Conservation (phyloP, 1,140 invertebrate species). For the Aplysia californica region DNA sequence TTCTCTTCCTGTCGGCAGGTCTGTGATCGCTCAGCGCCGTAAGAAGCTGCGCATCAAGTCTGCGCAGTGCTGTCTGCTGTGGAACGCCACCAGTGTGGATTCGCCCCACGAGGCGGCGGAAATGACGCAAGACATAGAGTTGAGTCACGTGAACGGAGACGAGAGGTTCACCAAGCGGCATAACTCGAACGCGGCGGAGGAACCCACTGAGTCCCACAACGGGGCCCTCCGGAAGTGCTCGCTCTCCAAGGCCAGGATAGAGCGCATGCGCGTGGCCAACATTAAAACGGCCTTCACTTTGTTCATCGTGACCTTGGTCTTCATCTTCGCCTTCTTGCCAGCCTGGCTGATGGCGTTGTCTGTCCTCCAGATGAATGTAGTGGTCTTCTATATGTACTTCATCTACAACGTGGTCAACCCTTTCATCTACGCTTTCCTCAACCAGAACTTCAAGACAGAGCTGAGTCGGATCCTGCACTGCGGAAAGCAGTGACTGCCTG, state of each 20-base stretch:
- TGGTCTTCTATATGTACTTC: conserved; percentile 65
- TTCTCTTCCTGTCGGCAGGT: conserved; percentile 14
- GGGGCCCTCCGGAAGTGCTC: conserved; percentile 20
- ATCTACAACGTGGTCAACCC: conserved; percentile 66
- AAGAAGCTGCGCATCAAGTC: conserved; percentile 40
- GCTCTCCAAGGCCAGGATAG: conserved; percentile 33
- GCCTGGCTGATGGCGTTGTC: conserved; percentile 57
- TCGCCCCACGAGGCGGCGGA: conserved; percentile 24
- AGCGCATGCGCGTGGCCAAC: conserved; percentile 50
- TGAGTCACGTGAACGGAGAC: conserved; percentile 39
- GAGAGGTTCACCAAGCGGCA: conserved; percentile 6
- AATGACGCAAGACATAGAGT: conserved; percentile 37
- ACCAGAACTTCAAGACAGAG: conserved; percentile 63
- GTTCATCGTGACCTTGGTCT: conserved; percentile 62
- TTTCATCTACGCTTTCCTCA: conserved; percentile 66
- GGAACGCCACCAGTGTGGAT: conserved; percentile 30
- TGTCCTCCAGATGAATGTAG: conserved; percentile 48
- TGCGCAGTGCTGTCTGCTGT: conserved; percentile 34
- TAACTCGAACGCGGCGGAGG: conserved; percentile 2
- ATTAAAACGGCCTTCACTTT: conserved; percentile 64
- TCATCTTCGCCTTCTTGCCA: conserved; percentile 60
- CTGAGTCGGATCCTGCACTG: conserved; percentile 54
- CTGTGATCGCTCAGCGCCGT: conserved; percentile 38
- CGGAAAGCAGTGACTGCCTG: conserved; percentile 10
- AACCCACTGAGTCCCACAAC: conserved; percentile 13